A percentile compares a stretch with the other conserved stretches of the same genome.
These are phyloP conservation scores for Holothuria scabra DNA, from an alignment of 53 echinoderm and acorn worm genomes.

Conservation along the genomic window DNA sequence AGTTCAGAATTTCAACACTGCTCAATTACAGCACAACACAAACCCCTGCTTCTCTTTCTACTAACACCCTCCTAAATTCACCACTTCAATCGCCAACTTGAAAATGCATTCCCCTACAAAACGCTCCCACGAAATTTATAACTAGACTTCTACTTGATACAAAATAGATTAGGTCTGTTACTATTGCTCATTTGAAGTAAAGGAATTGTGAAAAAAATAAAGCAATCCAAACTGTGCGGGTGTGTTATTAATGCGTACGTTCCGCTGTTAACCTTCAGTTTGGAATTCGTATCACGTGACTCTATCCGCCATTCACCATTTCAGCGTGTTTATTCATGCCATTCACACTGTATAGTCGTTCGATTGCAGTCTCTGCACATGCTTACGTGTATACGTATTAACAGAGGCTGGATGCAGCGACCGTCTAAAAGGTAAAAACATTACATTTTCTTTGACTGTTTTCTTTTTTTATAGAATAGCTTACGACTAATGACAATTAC, in stretches of 20 bases:
- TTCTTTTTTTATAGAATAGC: conserved; percentile 14
- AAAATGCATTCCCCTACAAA: conserved; percentile 25
- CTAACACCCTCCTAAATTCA: background rate
- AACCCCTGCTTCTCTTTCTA: background rate
- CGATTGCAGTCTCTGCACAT: conserved; percentile 20
- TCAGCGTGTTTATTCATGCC: conserved; percentile 44
- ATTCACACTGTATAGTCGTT: conserved; percentile 31
- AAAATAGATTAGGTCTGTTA: conserved; percentile 31
- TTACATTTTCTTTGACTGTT: conserved; percentile 24
- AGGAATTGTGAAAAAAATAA: conserved; percentile 31
- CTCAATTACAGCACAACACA: too few species aligned
- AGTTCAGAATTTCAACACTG: conserved; percentile 23
- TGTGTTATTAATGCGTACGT: conserved; percentile 42
- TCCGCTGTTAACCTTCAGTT: conserved; percentile 44
- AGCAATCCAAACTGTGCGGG: conserved; percentile 42
- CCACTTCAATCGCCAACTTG: background rate
- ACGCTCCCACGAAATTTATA: conserved; percentile 28
- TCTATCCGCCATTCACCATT: conserved; percentile 83
- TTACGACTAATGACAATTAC: background rate
- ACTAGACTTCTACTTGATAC: conserved; percentile 18
- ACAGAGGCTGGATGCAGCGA: conserved; percentile 24
- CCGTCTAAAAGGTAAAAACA: conserved; percentile 29
- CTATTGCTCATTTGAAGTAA: conserved; percentile 18
- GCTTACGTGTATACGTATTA: conserved; percentile 23
- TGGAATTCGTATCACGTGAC: conserved; percentile 89